Base-by-base conservation (phyloP, 2,797 vertebrate species). In the Helicolenus hilgendorfi region DNA sequence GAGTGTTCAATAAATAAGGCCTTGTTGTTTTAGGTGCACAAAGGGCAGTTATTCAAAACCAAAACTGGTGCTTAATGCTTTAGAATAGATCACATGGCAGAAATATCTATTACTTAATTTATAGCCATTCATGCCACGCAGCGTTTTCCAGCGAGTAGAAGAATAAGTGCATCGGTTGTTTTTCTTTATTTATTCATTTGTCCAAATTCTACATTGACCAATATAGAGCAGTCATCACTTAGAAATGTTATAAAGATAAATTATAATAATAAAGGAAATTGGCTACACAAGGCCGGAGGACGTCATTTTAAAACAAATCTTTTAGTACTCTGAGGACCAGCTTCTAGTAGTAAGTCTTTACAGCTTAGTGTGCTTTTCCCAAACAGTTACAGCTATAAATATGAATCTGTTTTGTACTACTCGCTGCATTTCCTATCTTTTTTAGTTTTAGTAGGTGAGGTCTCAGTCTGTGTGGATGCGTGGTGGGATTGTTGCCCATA, bases 401-500 rank as follows among this genome's bases (percentile, higher is more conserved):
- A 76, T 70, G 27, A 84, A 53, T 45, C 41, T 83, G 20, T 84
- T 27, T 77, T 72, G 79, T 77, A 73, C 45, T 72, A 49, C 20
- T 71, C 41, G 69, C 72, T 79, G 60, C 18, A 33, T 79, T 87
- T 86, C 24, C 49, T 78, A 60, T 86, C 63, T 81, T 82, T 70
- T 79, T 82, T 70, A 56, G 69, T 72, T 49, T 49, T 49, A 49
- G 81, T 76, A 45, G 65, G 65, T 9, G 81, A 83, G 81, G 81
- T 86, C 72, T 81, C 7, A 1, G 70, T 77, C 72, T 86, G 45
- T 83, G 81, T 64, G 64, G 55, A 67, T 82, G 62, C 81, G 86
- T 75, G 81, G 76, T 80, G 78, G 77, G 86, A 74, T 72, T 77
- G 78, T 87, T 92, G 89, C 89, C 69, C 83, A 8, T 83, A 69